Conservation (phyloP, 2,113 vertebrate species). For the Raja brachyura region DNA sequence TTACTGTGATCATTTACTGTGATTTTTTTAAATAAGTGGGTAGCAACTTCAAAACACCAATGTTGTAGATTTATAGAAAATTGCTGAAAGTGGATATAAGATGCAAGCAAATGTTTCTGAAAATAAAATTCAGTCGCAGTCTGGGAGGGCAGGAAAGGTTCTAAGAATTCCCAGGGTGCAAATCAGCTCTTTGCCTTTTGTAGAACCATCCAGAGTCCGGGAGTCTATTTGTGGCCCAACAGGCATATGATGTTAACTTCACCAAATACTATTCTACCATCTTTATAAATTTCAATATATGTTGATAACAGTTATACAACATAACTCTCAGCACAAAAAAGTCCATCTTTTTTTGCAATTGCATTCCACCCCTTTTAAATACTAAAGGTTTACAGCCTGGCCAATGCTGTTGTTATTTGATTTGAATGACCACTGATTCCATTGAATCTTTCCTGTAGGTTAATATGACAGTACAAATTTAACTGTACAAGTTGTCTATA, state of each 20-base stretch:
- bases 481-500: neutral
- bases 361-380: neutral
- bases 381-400: neutral
- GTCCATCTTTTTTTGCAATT: neutral
- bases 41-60: neutral
- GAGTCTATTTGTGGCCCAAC: no score
- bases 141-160: neutral
- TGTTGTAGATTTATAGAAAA: neutral
- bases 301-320: neutral
- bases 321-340: neutral
- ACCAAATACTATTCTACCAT: neutral
- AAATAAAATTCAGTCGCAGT: neutral
- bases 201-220: no score
- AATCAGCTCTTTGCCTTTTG: neutral
- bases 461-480: neutral
- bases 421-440: neutral
- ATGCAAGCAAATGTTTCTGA: neutral
- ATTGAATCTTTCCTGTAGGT: neutral
- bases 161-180: neutral
- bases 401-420: no score
- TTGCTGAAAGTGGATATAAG: neutral
- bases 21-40: neutral
- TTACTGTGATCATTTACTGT: no score
- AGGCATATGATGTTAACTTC: neutral
- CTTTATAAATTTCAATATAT: neutral